These are phyloP conservation scores for Branchellion lobata DNA, from an alignment of 2,888 invertebrate species.

Conservation along the genomic window DNA sequence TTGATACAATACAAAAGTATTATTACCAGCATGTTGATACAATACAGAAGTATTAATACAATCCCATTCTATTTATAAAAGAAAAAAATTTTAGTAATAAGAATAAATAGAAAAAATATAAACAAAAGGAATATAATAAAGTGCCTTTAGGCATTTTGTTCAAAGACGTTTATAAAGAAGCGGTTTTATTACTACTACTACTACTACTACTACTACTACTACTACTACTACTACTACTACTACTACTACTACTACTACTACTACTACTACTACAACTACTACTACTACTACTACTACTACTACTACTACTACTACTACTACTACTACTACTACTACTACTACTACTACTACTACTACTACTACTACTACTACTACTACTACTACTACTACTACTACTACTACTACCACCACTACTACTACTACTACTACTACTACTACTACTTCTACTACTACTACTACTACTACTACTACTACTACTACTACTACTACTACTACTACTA, in stretches of 20 bases:
- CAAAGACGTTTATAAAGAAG: too few species aligned
- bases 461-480: slow-evolving; percentile 23
- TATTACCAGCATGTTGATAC: too few species aligned
- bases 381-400: slow-evolving; percentile 29
- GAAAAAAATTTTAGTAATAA: too few species aligned
- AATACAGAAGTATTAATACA: too few species aligned
- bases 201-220: slow-evolving; percentile 44
- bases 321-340: slow-evolving; percentile 29
- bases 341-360: slow-evolving; percentile 29
- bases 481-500: slow-evolving; percentile 26
- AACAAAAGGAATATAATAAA: too few species aligned
- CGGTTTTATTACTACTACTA: slow-evolving; percentile 40
- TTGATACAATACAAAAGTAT: too few species aligned
- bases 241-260: slow-evolving; percentile 45
- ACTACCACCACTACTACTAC: slow-evolving; percentile 21
- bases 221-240: slow-evolving; percentile 44
- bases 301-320: slow-evolving; percentile 18
- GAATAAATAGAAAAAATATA: too few species aligned
- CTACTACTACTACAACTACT: slow-evolving; percentile 45
- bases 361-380: slow-evolving; percentile 26
- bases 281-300: slow-evolving; percentile 20
- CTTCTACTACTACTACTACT: slow-evolving; percentile 27
- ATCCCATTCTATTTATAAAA: too few species aligned
- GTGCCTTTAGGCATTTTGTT: too few species aligned
- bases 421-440: slow-evolving; percentile 29